Evolutionary conservation across 2,113 vertebrate genomes (phyloP).

Genomic region (Microcebus tavaratra): DNA sequence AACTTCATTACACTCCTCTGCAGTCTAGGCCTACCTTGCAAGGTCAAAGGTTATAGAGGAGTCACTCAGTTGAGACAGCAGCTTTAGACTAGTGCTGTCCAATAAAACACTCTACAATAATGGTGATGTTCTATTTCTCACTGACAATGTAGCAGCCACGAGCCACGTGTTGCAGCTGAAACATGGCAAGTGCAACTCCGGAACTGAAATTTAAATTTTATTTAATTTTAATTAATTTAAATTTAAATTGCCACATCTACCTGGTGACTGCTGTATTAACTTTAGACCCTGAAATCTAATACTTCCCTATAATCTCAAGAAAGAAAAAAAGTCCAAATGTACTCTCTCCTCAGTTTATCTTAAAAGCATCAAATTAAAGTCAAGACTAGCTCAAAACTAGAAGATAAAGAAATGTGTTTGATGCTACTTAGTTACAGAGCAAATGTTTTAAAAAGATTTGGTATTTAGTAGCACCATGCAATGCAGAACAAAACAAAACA

Average conservation of each 20-base stretch:
- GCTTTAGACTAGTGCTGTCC: background rate
- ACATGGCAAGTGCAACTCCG: background rate
- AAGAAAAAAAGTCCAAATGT: background rate
- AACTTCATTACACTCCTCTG: background rate
- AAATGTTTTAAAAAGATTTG: background rate
- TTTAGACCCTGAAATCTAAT: background rate
- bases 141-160: background rate
- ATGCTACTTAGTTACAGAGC: background rate
- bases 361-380: conserved; percentile 13
- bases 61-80: background rate
- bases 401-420: background rate
- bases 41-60: background rate
- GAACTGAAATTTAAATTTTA: background rate
- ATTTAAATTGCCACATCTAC: background rate
- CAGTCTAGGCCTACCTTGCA: background rate
- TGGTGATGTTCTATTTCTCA: background rate
- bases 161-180: background rate
- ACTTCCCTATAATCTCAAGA: background rate
- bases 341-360: background rate
- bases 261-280: background rate
- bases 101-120: background rate
- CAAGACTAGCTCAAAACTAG: background rate
- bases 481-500: background rate
- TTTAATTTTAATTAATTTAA: background rate
- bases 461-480: background rate